Base-by-base conservation (phyloP, 2,113 vertebrate species). In the Halcyon malimbica region DNA sequence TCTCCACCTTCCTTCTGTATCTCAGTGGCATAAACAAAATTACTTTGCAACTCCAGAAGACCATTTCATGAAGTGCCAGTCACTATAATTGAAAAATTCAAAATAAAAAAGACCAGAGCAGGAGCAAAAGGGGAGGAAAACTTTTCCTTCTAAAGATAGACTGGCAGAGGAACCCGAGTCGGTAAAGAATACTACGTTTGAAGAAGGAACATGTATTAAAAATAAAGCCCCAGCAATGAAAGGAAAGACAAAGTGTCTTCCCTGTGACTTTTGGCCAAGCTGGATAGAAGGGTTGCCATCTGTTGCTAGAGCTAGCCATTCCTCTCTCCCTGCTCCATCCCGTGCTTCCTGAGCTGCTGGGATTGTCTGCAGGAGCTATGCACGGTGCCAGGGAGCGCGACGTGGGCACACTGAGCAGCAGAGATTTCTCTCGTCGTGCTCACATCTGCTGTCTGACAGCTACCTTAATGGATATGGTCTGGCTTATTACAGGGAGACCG, bases 401-500 rank as follows among this genome's bases (percentile, higher is more conserved):
- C 31, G 37, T 41, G 56, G 65, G 31, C 84, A 80, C 82, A 77
- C 92, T 50, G 79, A 94, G 89, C 69, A 93, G 74, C 60, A 76
- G 90, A 87, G 68, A 87, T 95, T 96, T 96, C 71, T 86, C 86
- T 96, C 67, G 82, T 93, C 82, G 88, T 88, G 53, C 65, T 96
- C 94, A 77, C 81, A 90, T 91, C 93, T 97, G 95, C 87, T 96
- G 51, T 87, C 89, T 86, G 92, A 96, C 87, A 92, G 92, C 76
- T 89, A 84, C 90, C 76, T 76, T 97, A 96, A 97, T 95, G 92
- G 90, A 88, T 77, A 78, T 53, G 77, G 87, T 95, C 95, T 94
- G 95, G 50, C 69, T 78, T 82, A 51, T 88, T 92, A 91, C 62
- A 93, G 68, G 44, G 73, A 90, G 94, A 71, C 0, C 0, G 73